Base-by-base conservation (phyloP, 2,113 vertebrate genomes). In the Scomber japonicus region DNA sequence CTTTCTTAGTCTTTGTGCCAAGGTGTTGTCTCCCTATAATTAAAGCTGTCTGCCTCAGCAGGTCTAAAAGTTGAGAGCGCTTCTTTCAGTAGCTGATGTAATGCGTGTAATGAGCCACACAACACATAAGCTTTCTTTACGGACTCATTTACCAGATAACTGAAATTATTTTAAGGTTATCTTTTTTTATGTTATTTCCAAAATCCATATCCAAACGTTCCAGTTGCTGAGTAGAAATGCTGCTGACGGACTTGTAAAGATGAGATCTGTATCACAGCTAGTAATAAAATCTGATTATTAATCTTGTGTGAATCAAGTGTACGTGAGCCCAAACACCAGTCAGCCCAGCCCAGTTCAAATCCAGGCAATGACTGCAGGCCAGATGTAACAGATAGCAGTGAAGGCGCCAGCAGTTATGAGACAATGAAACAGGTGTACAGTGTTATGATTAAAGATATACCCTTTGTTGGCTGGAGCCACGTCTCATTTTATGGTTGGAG, bases 361-460 rank as follows among this genome's bases (percentile, higher is more conserved):
- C 55, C 69, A 49, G 63, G 2, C 62, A 19, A 7, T 69, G 51
- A 78, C 74, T 71, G 71, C 31, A n/a, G 40, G 79, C 63, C 35
- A 49, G 46, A 81, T 72, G 54, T 19, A 74, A 73, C 70, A 51
- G 77, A 71, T 62, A 49, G 31, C 44, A 67, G 4, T 17, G 12
- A 17, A 60, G 83, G 69, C 66, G 60, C 68, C 75, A 61, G 67
- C 70, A 45, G 61, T 59, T 54, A 61, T 45, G 64, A 84, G 55
- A 79, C 82, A 87, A 88, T 74, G 59, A 80, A 80, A 84, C 76
- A 75, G 69, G 75, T 75, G 72, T 57, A 74, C 59, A 17, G 15
- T 8, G 56, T 44, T 74, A 55, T 62, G 15, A 61, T 72, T 71
- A 19, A 57, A 67, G 63, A 55, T 51, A 44, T 17, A 45, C 3